These are phyloP conservation scores for Silurus asotus DNA, from an alignment of 2,113 vertebrate genomes.

Conservation along the genomic window DNA sequence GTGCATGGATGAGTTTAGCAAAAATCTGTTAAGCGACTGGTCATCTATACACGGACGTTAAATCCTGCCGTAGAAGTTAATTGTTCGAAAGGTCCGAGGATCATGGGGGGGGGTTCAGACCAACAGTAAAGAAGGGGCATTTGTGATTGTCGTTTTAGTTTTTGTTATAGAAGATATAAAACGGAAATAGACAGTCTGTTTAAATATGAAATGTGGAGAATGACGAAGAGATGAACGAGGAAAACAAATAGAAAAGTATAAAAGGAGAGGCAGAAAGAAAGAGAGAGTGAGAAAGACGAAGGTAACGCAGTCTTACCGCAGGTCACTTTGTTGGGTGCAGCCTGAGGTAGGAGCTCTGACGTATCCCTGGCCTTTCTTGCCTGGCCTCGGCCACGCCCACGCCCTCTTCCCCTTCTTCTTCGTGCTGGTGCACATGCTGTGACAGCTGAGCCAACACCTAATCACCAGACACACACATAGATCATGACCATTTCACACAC, in stretches of 20 bases:
- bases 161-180: not conserved
- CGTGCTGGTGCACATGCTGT: constrained; percentile 60
- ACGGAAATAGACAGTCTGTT: constrained; percentile 5
- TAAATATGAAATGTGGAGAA: constrained; percentile 10
- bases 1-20: not conserved
- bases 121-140: constrained; percentile 8
- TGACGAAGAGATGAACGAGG: constrained; percentile 1
- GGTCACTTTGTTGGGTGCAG: constrained; percentile 72
- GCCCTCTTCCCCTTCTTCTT: constrained; percentile 68
- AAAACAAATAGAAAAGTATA: not conserved
- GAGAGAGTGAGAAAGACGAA: not conserved
- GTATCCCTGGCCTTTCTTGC: constrained; percentile 58
- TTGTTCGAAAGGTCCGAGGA: not conserved
- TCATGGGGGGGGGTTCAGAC: not conserved
- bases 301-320: constrained; percentile 78
- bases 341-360: constrained; percentile 47
- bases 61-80: not conserved
- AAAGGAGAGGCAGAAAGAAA: not conserved
- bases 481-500: not conserved
- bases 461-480: constrained; percentile 37
- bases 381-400: constrained; percentile 53
- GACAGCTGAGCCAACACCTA: constrained; percentile 72
- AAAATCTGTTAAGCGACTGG: not conserved
- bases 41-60: not conserved
- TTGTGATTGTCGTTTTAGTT: constrained; percentile 8